Percentiles rank a stretch among this genome's conserved stretches.
These are phyloP conservation scores for Heliopora coerulea DNA, from an alignment of 92 coral and sea anemone genomes.

Conservation along the genomic window DNA sequence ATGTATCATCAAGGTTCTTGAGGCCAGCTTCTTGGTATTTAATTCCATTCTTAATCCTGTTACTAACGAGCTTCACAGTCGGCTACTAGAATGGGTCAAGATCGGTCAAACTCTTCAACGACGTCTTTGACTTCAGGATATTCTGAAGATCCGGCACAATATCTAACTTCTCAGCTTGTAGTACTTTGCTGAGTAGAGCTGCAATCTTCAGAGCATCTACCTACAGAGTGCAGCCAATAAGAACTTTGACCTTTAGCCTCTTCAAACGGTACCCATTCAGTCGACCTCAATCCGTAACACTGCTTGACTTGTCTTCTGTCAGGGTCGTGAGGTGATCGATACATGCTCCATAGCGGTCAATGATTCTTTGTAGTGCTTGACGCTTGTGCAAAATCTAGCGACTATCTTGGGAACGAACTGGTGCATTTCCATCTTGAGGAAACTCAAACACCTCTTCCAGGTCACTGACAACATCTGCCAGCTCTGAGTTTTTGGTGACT, in stretches of 20 bases:
- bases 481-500: slow-evolving; percentile 18
- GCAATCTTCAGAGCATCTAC: slow-evolving; percentile 23
- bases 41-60: slow-evolving; percentile 21
- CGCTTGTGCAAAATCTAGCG: slow-evolving; percentile 34
- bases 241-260: slow-evolving; percentile 11
- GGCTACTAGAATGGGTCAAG: slow-evolving; percentile 31
- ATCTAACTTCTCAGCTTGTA: slow-evolving; percentile 22
- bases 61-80: slow-evolving; percentile 29
- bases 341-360: slow-evolving; percentile 28
- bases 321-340: slow-evolving; percentile 9
- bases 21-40: slow-evolving; percentile 24
- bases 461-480: slow-evolving; percentile 28
- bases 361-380: too few relatives aligned
- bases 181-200: slow-evolving; percentile 27
- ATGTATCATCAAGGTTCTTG: slow-evolving; percentile 3
- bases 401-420: slow-evolving; percentile 22
- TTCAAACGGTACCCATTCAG: slow-evolving; percentile 25
- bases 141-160: too few relatives aligned
- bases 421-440: slow-evolving; percentile 18
- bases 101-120: slow-evolving; percentile 21
- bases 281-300: slow-evolving; percentile 21
- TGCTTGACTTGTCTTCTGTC: slow-evolving; percentile 1
- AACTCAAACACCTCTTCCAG: slow-evolving; percentile 31
- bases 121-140: slow-evolving; percentile 26
- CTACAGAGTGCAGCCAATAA: slow-evolving; percentile 28